Percentiles rank a stretch among this genome's conserved stretches.
Conservation (phyloP, 1,140 invertebrate species). For the Heterodera carotae region DNA sequence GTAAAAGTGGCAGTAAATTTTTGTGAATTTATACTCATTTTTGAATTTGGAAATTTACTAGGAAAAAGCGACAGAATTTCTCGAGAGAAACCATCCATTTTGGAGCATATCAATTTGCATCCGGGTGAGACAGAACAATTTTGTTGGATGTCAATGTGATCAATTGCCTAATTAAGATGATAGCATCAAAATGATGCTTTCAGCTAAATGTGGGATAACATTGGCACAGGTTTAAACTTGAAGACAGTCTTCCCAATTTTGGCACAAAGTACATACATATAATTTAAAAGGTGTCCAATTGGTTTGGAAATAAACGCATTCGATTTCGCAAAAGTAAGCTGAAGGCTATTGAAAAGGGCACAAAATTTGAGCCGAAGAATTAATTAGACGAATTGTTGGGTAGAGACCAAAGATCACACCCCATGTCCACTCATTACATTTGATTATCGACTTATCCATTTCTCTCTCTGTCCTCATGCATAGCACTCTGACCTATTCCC, state of each 20-base stretch:
- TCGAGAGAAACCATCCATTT: background rate
- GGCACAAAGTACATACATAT: background rate
- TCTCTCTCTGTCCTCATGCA: too few species aligned
- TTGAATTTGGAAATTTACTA: background rate
- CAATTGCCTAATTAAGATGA: too few species aligned
- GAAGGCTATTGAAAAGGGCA: background rate
- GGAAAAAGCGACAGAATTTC: slow-evolving; percentile 26
- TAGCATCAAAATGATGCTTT: background rate
- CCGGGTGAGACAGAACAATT: too few species aligned
- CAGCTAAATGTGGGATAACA: slow-evolving; percentile 30
- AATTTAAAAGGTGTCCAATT: slow-evolving; percentile 30
- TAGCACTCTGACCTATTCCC: too few species aligned
- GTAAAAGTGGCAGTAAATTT: slow-evolving; percentile 6
- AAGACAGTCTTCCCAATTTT: background rate
- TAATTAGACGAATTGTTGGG: too few species aligned
- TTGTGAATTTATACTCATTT: background rate
- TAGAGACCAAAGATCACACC: too few species aligned
- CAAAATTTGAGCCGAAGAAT: background rate
- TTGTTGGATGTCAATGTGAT: too few species aligned
- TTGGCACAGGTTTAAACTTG: slow-evolving; percentile 26
- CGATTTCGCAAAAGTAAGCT: slow-evolving; percentile 17
- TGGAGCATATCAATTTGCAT: slow-evolving; percentile 18
- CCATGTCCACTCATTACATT: too few species aligned
- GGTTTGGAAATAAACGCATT: slow-evolving; percentile 30
- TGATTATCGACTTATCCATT: too few species aligned